Percentiles rank a stretch among this genome's conserved stretches.
Conservation (phyloP, 2,888 invertebrate genomes). For the Steinernema carpocapsae region DNA sequence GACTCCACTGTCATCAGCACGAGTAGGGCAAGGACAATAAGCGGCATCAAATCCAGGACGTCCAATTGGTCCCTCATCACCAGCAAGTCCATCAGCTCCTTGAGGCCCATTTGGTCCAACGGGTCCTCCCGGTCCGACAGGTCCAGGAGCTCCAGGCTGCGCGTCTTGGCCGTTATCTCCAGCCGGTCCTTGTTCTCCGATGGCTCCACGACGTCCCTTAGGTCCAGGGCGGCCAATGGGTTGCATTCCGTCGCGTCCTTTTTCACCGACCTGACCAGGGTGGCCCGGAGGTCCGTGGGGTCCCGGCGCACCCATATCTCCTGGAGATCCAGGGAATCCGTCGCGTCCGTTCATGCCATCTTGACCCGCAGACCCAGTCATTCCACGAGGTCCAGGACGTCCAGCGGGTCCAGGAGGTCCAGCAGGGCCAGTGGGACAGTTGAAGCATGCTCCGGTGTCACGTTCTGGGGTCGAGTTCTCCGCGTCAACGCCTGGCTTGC, state of each 20-base stretch:
- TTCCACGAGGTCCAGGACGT: slow-evolving; percentile 49
- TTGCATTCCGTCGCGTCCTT: slow-evolving; percentile 45
- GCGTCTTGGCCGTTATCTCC: slow-evolving; percentile 51
- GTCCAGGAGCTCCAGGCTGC: slow-evolving; percentile 49
- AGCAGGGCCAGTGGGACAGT: slow-evolving; percentile 51
- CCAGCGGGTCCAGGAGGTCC: slow-evolving; percentile 53
- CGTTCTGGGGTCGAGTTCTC: slow-evolving; percentile 49
- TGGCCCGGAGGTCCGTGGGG: slow-evolving; percentile 43
- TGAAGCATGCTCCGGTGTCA: slow-evolving; percentile 44
- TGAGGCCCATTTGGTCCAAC: slow-evolving; percentile 12
- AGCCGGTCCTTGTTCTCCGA: slow-evolving; percentile 45
- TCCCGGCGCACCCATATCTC: slow-evolving; percentile 46
- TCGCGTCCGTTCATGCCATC: slow-evolving; percentile 47
- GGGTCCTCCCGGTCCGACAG: slow-evolving; percentile 46
- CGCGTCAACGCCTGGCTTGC: slow-evolving; percentile 48
- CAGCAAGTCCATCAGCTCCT: slow-evolving; percentile 45
- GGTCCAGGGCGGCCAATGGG: slow-evolving; percentile 40
- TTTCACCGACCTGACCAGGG: slow-evolving; percentile 44
- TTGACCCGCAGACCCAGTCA: slow-evolving; percentile 49
- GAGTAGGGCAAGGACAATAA: slow-evolving; percentile 33
- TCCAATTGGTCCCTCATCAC: slow-evolving; percentile 36
- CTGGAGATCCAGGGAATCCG: slow-evolving; percentile 51
- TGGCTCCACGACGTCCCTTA: slow-evolving; percentile 46
- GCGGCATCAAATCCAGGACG: slow-evolving; percentile 35
- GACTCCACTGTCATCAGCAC: slow-evolving; percentile 35